Evolutionary conservation across 1,140 invertebrate genomes (phyloP), one percentile per base, ranked within the genome.

Genomic region (Habropoda laboriosa): DNA sequence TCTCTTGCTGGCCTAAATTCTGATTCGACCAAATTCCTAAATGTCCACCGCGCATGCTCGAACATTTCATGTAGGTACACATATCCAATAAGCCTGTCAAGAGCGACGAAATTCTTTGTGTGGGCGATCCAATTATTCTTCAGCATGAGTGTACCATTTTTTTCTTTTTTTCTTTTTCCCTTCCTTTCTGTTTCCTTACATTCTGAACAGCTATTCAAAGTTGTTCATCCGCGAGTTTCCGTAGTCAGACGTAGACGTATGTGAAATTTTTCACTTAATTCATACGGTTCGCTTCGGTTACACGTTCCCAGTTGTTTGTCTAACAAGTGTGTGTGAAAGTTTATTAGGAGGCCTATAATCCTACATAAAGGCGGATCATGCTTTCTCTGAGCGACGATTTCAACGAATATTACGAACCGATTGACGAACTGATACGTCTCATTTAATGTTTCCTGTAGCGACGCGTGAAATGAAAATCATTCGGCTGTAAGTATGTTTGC

Each of bases 321-420:
- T 49, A 49, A n/a, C n/a, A n/a, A 68, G 24, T 35, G 47, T 53
- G 42, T 83, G 70, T 79, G 86, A 86, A 86, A 87, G 86, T 87
- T 63, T 76, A 84, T 83, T 86, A 86, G 79, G 81, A 83, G 83
- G 72, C 83, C 74, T 86, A 83, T 83, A 83, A 84, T 87, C 81
- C 86, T 84, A 86, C 72, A 81, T 81, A 84, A 81, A 84, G 45
- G 61, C 79, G 79, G 76, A 79, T 76, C 58, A 83, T 86, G 86
- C 85, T 87, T 87, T 87, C 86, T 79, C 86, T 63, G 67, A 21
- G 67, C 64, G 72, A 86, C 64, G 72, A 86, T 76, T 81, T 79
- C 58, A 73, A 61, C 53, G n/a, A 64, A 30, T 60, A 24, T 53
- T 38, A 61, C 16, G 16, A 53, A 38, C 21, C 51, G 53, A 76